Evolutionary conservation across 2,797 vertebrate species (phyloP).

Genomic region (Sciurus carolinensis): DNA sequence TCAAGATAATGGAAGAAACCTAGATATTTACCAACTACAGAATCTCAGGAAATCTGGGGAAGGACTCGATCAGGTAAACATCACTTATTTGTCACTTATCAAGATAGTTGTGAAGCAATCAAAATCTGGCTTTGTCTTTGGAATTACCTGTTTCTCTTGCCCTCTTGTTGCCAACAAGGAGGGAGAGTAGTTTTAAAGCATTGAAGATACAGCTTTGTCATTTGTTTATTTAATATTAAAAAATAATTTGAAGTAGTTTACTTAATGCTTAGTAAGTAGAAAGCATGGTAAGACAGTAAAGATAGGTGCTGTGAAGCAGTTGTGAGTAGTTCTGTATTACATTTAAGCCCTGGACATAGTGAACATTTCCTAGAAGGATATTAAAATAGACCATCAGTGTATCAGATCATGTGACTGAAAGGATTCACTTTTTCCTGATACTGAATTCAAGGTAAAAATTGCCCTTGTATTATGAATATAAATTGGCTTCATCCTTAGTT

Average conservation of each 20-base stretch:
- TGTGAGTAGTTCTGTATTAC: slow-evolving; percentile 9
- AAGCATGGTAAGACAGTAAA: background rate
- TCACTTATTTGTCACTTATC: slow-evolving; percentile 33
- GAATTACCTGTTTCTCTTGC: slow-evolving; percentile 13
- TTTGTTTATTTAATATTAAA: slow-evolving; percentile 55
- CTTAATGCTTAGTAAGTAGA: slow-evolving; percentile 45
- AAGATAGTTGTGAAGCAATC: background rate
- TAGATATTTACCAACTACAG: slow-evolving; percentile 93
- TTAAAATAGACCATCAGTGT: background rate
- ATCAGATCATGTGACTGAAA: background rate
- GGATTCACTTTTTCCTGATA: slow-evolving; percentile 29
- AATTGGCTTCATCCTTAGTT: slow-evolving; percentile 25
- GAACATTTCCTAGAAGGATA: slow-evolving; percentile 6
- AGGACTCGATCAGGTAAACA: slow-evolving; percentile 86
- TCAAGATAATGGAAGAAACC: slow-evolving; percentile 91
- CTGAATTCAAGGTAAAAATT: background rate
- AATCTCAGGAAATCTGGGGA: slow-evolving; percentile 94
- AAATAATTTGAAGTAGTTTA: slow-evolving; percentile 24
- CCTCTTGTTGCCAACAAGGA: slow-evolving; percentile 1
- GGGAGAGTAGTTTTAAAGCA: slow-evolving; percentile 33
- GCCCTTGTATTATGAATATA: slow-evolving; percentile 41
- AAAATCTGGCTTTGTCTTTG: slow-evolving; percentile 12
- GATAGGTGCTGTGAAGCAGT: background rate
- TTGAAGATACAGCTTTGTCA: background rate
- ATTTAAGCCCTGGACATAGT: background rate